Evolutionary conservation across 2,888 invertebrate species (phyloP).

Genomic region (Gastrophysa polygoni): DNA sequence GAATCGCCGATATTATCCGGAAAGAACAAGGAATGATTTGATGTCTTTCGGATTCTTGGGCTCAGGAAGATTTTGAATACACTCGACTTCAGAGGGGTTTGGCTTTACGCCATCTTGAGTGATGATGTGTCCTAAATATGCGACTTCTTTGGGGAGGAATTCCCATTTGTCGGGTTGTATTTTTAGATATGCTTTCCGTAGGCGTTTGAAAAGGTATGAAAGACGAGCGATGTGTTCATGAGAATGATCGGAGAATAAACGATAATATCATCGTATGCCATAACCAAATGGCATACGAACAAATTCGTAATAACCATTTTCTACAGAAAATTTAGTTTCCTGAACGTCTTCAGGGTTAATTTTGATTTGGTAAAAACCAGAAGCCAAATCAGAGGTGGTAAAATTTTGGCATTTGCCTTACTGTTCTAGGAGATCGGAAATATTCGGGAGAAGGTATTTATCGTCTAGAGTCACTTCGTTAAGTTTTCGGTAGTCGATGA

Average conservation of each 20-base stretch:
- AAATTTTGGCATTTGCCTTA: conserved; percentile 17
- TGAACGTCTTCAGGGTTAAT: conserved; percentile 3
- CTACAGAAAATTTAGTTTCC: conserved; percentile 15
- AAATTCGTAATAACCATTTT: conserved; percentile 18
- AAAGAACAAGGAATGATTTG: background rate
- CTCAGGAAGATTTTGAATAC: background rate
- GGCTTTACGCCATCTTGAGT: background rate
- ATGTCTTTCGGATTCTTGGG: background rate
- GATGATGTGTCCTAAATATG: background rate
- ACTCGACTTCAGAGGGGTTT: background rate
- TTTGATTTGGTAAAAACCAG: conserved; percentile 17
- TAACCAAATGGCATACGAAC: conserved; percentile 15
- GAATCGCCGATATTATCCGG: conserved; percentile 6
- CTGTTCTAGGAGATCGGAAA: conserved; percentile 6
- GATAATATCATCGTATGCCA: too few relatives aligned
- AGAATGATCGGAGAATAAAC: too few relatives aligned
- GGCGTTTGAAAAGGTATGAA: conserved; percentile 22
- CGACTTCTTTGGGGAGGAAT: background rate
- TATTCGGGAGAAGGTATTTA: conserved; percentile 7
- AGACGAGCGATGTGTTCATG: too few relatives aligned
- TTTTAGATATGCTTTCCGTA: conserved; percentile 1
- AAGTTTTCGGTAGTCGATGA: conserved; percentile 10
- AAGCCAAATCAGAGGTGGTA: conserved; percentile 8
- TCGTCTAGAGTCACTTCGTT: conserved; percentile 5
- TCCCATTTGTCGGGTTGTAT: background rate